Evolutionary conservation across 2,113 vertebrate genomes (phyloP), one percentile per base, ranked within the genome.

Genomic region (Sinocyclocheilus anophthalmus): DNA sequence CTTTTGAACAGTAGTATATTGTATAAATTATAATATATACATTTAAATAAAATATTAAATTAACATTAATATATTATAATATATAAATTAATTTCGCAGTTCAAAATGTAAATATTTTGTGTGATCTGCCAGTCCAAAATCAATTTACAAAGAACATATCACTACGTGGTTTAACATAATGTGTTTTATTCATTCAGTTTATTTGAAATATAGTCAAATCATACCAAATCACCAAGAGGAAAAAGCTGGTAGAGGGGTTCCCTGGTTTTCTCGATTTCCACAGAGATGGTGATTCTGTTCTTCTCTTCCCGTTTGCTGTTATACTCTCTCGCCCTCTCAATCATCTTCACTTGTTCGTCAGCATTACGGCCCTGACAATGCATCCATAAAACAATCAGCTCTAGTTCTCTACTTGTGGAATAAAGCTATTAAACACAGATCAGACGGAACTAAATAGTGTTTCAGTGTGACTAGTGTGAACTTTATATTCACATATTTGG

Each of bases 191-290:
- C 9, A 39, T 55, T 20, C 5, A 5, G 18, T 42, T 11, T 72
- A 33, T 39, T 4, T 42, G 2, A 72, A 39, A 61, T 1, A 0
- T 6, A 4, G 7, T 16, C 12, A 80, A 42, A 13, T 39, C 87
- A 1, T 91, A 98, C 98, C 96, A 98, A 94, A 0, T 98, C 95
- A 6, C 95, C 98, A 0, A 94, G 91, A 55, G 91, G 84, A 79
- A 99, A 96, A 22, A 99, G 96, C 90, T 95, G 94, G 87, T 96
- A 96, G n/a, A 98, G 91, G 0, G 94, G 92, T 37, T 96, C 94
- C 14, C 95, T 93, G 9, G 95, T 93, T 90, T 99, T 99, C 94
- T 99, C 98, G 20, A 99, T 93, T 92, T 99, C 98, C 91, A 99
- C 96, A 0, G 98, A 99, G 22, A 93, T 73, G 14, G 88, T 92